Conservation (phyloP, 2,113 vertebrate genomes). For the Erythrocercus mccallii region DNA sequence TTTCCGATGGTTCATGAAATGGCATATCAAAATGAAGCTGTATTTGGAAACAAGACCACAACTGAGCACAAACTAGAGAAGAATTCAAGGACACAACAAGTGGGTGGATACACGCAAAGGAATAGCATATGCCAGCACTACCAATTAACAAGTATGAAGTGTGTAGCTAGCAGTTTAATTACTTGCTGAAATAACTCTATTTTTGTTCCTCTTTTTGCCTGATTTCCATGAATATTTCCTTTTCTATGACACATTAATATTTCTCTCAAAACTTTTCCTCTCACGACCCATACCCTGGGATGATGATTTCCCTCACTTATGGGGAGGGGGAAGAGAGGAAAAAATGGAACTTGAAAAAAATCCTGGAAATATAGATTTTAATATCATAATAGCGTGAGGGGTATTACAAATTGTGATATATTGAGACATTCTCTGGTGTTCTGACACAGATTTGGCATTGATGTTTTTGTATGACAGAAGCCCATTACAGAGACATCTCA, state of each 20-base stretch:
- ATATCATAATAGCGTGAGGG: not conserved
- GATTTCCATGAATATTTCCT: not conserved
- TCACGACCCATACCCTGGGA: not conserved
- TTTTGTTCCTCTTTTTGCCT: not conserved
- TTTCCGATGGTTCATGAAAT: not conserved
- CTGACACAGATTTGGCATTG: not conserved
- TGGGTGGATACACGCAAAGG: not conserved
- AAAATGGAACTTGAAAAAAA: not conserved
- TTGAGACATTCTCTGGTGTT: not conserved
- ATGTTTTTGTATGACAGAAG: not conserved
- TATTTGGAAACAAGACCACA: not conserved
- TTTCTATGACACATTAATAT: not conserved
- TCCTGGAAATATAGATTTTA: not conserved
- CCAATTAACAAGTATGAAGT: not conserved
- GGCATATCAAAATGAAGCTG: not conserved
- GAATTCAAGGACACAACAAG: not conserved
- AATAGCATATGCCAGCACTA: not conserved
- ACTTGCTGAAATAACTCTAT: not conserved
- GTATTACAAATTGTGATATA: not conserved
- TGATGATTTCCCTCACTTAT: not conserved
- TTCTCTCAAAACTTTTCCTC: not conserved
- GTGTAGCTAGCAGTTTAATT: not conserved
- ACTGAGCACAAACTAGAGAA: not conserved
- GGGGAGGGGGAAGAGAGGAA: not conserved
- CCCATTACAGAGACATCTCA: not conserved